Evolutionary conservation across 2,113 vertebrate species (phyloP).

Genomic region (Rhizomys pruinosus): DNA sequence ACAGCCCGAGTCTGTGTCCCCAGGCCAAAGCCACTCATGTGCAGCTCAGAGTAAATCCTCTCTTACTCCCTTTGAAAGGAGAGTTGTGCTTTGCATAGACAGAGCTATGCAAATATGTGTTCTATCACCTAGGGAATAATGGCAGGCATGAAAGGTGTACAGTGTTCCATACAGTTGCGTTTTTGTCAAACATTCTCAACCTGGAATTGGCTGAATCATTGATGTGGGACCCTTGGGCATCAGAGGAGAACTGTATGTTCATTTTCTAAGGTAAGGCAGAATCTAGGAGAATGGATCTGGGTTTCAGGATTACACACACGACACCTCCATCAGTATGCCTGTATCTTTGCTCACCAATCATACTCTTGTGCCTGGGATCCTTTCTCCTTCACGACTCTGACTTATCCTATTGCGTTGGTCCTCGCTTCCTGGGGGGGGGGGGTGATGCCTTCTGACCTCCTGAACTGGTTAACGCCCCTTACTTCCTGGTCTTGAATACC

Average conservation of each 20-base stretch:
- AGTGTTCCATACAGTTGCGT: not conserved
- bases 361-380: not conserved
- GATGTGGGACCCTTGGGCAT: not conserved
- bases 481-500: fast-evolving
- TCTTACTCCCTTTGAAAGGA: not conserved
- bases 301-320: not conserved
- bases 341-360: not conserved
- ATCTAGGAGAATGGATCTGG: not conserved
- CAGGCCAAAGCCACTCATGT: not conserved
- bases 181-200: not conserved
- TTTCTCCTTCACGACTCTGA: not conserved
- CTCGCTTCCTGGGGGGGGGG: not conserved
- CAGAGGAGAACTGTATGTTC: not conserved
- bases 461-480: not conserved
- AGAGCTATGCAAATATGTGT: not conserved
- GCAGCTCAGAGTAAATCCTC: not conserved
- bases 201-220: not conserved
- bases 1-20: not conserved
- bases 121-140: not conserved
- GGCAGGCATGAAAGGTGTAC: no score
- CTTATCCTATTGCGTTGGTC: not conserved
- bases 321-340: fast-evolving
- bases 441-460: not conserved
- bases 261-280: not conserved
- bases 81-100: not conserved